Conservation (phyloP, 2,113 vertebrate genomes). For the Bothrops jararaca region DNA sequence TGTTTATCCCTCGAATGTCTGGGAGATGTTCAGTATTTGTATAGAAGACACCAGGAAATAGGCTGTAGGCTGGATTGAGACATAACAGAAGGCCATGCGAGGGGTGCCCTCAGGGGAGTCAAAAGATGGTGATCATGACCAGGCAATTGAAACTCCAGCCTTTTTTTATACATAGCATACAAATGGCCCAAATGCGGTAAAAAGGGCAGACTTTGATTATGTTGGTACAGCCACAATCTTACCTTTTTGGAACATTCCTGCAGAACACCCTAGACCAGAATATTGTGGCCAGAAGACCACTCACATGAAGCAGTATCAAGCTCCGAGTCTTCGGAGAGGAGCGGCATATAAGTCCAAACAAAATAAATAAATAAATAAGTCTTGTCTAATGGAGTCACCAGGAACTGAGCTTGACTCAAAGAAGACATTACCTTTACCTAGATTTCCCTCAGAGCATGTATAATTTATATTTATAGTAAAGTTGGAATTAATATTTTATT, state of each 20-base stretch:
- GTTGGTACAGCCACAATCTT: background rate
- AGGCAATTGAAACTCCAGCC: background rate
- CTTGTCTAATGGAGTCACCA: background rate
- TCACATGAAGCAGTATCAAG: background rate
- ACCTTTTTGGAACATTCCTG: background rate
- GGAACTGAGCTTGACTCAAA: background rate
- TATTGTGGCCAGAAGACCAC: background rate
- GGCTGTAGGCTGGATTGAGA: background rate
- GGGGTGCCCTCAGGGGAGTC: too few species aligned
- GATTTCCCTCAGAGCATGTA: background rate
- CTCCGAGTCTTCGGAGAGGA: too few species aligned
- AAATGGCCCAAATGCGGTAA: background rate
- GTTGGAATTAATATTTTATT: constrained; percentile 32
- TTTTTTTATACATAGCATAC: background rate
- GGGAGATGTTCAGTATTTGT: background rate
- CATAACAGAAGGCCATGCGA: background rate
- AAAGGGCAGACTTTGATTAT: background rate
- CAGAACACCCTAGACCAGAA: background rate
- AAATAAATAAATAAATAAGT: too few species aligned
- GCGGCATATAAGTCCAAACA: too few species aligned
- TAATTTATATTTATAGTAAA: background rate
- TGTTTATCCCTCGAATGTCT: fast-evolving
- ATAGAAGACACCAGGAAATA: background rate
- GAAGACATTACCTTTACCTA: background rate
- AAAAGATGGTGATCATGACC: too few species aligned